A percentile compares a stretch with the other conserved stretches of the same genome.
Conservation (phyloP, 35 echinoderm and acorn worm species). For the Apostichopus parvimensis region DNA sequence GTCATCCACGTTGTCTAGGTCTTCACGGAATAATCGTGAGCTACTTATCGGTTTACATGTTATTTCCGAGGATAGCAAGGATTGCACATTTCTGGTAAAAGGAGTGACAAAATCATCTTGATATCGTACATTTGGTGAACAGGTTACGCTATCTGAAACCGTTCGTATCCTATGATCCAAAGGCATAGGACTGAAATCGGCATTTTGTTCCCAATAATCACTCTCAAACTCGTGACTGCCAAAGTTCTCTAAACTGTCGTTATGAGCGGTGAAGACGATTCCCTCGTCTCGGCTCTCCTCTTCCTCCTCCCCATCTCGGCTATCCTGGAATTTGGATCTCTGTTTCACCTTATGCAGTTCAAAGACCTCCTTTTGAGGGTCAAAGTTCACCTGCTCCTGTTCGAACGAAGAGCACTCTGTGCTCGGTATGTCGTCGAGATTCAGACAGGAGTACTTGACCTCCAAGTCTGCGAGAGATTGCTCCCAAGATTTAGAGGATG, state of each 20-base stretch:
- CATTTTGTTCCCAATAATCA: not conserved
- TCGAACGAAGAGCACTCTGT: slow-evolving; percentile 49
- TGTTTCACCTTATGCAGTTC: slow-evolving; percentile 29
- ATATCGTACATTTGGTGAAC: slow-evolving; percentile 25
- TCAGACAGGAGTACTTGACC: slow-evolving; percentile 36
- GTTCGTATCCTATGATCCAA: slow-evolving; percentile 52
- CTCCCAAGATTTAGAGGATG: slow-evolving; percentile 33
- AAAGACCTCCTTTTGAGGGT: slow-evolving; percentile 46
- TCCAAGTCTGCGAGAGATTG: slow-evolving; percentile 40
- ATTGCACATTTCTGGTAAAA: slow-evolving; percentile 44
- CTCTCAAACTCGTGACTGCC: slow-evolving; percentile 51
- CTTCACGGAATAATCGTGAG: not conserved
- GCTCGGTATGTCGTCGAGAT: slow-evolving; percentile 48
- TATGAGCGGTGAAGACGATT: slow-evolving; percentile 69
- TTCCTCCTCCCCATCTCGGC: not conserved
- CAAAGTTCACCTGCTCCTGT: slow-evolving; percentile 21
- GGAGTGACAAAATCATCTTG: not conserved
- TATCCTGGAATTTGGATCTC: not conserved
- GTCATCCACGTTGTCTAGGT: not conserved
- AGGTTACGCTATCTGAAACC: slow-evolving; percentile 52
- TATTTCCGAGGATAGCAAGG: slow-evolving; percentile 27
- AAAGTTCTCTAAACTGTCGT: not conserved
- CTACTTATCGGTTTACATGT: slow-evolving; percentile 22
- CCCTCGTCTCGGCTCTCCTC: slow-evolving; percentile 63
- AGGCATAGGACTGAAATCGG: slow-evolving; percentile 11